A percentile compares a stretch with the other conserved stretches of the same genome.
These are phyloP conservation scores for Phyllotis vaccarum DNA, from an alignment of 2,797 vertebrate genomes.

Conservation along the genomic window DNA sequence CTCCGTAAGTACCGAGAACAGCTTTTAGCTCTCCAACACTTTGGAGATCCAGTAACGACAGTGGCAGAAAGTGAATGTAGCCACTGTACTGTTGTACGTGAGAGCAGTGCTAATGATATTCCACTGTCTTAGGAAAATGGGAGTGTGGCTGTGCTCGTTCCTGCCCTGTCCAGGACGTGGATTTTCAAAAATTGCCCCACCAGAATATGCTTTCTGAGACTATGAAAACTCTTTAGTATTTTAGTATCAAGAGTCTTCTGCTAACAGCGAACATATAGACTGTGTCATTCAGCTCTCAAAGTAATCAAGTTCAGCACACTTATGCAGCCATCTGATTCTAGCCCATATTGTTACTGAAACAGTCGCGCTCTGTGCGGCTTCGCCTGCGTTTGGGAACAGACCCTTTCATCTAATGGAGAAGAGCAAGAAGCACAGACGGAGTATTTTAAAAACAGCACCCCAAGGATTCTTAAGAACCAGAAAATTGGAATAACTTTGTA, in stretches of 20 bases:
- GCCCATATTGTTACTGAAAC: slow-evolving; percentile 59
- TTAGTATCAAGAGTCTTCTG: slow-evolving; percentile 4
- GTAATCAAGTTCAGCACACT: slow-evolving; percentile 49
- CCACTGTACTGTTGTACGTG: background rate
- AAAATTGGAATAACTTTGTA: slow-evolving; percentile 82
- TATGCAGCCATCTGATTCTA: slow-evolving; percentile 60
- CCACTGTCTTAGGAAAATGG: background rate
- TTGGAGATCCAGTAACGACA: slow-evolving; percentile 1
- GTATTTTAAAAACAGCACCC: slow-evolving; percentile 73
- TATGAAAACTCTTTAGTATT: slow-evolving; percentile 30
- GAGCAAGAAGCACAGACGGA: slow-evolving; percentile 76
- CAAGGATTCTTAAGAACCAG: slow-evolving; percentile 79
- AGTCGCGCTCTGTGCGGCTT: slow-evolving; percentile 64
- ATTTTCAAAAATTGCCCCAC: slow-evolving; percentile 34
- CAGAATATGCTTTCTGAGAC: background rate
- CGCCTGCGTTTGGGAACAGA: slow-evolving; percentile 58
- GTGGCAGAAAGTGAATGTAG: slow-evolving; percentile 38
- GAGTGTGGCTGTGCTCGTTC: background rate
- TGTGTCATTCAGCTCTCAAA: slow-evolving; percentile 49
- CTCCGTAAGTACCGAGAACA: background rate
- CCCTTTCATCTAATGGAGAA: slow-evolving; percentile 68
- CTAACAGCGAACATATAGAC: slow-evolving; percentile 40
- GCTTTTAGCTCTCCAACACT: slow-evolving; percentile 29
- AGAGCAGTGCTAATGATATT: background rate
- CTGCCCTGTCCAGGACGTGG: background rate